Base-by-base conservation (phyloP, 2,797 vertebrate genomes). In the Eutrigla gurnardus region DNA sequence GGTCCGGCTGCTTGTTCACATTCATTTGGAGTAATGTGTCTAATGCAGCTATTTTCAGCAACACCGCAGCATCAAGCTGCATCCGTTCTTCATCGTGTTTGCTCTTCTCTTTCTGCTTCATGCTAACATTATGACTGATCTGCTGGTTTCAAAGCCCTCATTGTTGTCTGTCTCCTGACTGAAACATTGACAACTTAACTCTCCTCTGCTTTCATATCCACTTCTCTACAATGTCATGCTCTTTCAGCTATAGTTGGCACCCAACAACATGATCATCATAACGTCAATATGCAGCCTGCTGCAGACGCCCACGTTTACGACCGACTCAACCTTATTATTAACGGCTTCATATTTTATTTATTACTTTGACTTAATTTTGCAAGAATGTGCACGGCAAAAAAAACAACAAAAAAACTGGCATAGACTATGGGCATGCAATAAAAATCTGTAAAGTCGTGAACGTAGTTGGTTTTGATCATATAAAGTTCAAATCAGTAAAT, bases 41-140 rank as follows among this genome's bases (percentile, higher is more conserved):
- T 84, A 72, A 89, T 57, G 57, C 68, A 8, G 82, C 85, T 90
- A 88, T 89, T 91, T 90, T 84, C 64, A 89, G 83, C 81, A 54
- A n/a, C 47, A 58, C 7, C 61, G 36, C 75, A 75, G 54, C 64
- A 72, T 82, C 71, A 75, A 73, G 71, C 70, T 66, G 58, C 32
- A 39, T 74, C 80, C 35, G 25, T 35, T 67, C 69, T 69, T 70
- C 52, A 33, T 43, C 65, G 55, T 18, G 6, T 75, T 61, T 76
- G 13, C 65, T 75, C 69, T 72, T 40, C 45, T 37, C 45, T 40
- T 43, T 53, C 50, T 54, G 33, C 68, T 67, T 52, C 72, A 59
- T 57, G 47, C 66, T 70, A 35, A 78, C 70, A 83, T 39, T 61
- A 46, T 59, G 42, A 75, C 71, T 81, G 66, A 85, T 77, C 57